Base-by-base conservation (phyloP, 1,140 invertebrate species). In the Neodiprion pinetum region DNA sequence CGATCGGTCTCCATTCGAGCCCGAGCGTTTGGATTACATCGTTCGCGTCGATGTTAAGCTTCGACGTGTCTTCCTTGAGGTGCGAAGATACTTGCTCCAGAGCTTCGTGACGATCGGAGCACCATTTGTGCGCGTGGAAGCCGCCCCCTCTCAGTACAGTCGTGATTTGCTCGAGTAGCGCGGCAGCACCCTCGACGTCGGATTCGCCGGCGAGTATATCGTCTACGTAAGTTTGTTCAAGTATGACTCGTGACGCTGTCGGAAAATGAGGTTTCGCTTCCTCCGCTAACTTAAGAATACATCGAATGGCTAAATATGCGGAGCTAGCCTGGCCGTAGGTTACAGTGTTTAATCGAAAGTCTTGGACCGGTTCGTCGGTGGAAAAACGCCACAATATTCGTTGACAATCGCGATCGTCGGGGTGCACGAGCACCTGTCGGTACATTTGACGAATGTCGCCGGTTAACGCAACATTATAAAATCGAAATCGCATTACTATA, bases 391-490 rank as follows among this genome's bases (percentile, higher is more conserved):
- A 82, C 11, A 84, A 53, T 49, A 75, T 72, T 75, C 77, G 75
- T 48, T 61, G n/a, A 7, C 9, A 14, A 9, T 53, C 14, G 9
- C 14, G 50, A 53, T 53, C 50, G 50, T 14, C 9, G 14, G 50
- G 50, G 14, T 53, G 9, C 14, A 53, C 50, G n/a, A 67, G 3
- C 1, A 73, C 14, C 73, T 73, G 74, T 9, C 79, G 21, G 74
- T 77, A 82, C 78, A 82, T 83, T 75, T 82, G 82, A 14, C 53
- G 69, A 66, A 83, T 80, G 72, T 83, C 81, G 21, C 76, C 80
- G 11, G 77, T 69, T 5, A 78, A 1, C 7, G 75, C 67, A 48
- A 75, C 75, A 12, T n/a, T n/a, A 47, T 80, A 65, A 49, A 9
- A 49, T 21, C 78, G 67, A 50, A 67, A 79, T n/a, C 76, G 7